Conservation (phyloP, 2,113 vertebrate species). For the Phoxinus phoxinus region DNA sequence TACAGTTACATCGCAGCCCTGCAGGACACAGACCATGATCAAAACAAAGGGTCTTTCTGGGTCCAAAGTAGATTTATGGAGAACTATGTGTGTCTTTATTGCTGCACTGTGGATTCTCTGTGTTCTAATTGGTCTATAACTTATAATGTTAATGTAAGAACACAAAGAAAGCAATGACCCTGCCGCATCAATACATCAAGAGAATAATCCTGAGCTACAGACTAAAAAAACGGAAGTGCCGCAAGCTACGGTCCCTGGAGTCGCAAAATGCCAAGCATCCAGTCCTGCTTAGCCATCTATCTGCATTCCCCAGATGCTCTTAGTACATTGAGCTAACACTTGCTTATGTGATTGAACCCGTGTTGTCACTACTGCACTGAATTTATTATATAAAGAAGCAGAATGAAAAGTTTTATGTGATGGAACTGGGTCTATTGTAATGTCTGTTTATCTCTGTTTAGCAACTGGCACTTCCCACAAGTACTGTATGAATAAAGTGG, state of each 20-base stretch:
- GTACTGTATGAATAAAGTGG: not conserved
- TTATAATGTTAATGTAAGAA: slow-evolving; percentile 39
- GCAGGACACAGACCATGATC: slow-evolving; percentile 53
- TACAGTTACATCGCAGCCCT: slow-evolving; percentile 57
- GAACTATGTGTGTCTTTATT: slow-evolving; percentile 1
- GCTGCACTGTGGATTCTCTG: not conserved
- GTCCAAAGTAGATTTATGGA: slow-evolving; percentile 5
- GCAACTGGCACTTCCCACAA: not conserved
- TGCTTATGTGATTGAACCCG: slow-evolving; percentile 2
- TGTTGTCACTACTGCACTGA: slow-evolving; percentile 12
- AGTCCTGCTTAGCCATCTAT: slow-evolving; percentile 1
- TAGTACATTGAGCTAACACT: not conserved
- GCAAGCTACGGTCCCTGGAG: not conserved
- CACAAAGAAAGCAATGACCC: slow-evolving; percentile 47
- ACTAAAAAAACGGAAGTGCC: not conserved
- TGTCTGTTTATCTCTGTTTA: slow-evolving; percentile 33
- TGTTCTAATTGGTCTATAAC: slow-evolving; percentile 48
- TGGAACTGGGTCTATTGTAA: not conserved
- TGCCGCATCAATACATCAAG: slow-evolving; percentile 53
- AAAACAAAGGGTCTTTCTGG: slow-evolving; percentile 27
- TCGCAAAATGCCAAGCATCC: slow-evolving; percentile 25
- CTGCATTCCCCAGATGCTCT: not conserved
- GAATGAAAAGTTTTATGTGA: slow-evolving; percentile 15
- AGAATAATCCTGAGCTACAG: slow-evolving; percentile 40
- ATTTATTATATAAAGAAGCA: slow-evolving; percentile 33